Conservation (phyloP, 2,888 invertebrate genomes). For the Tetranychus truncatus region DNA sequence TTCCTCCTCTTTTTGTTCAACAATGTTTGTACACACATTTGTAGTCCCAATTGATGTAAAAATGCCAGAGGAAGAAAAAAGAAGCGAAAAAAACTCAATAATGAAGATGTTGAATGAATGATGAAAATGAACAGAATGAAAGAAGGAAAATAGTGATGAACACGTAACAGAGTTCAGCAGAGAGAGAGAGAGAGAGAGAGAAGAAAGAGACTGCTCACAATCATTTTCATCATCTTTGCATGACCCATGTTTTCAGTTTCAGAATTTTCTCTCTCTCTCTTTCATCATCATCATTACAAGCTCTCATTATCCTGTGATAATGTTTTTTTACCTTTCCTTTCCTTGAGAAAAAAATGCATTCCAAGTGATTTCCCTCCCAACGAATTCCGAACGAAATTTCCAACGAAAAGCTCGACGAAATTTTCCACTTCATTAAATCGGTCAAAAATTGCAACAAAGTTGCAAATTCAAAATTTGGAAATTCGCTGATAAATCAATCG, state of each 20-base stretch:
- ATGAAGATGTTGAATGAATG: no score
- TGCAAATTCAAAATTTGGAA: no score
- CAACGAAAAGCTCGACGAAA: no score
- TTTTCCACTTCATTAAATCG: no score
- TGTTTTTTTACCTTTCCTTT: neutral
- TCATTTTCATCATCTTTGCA: neutral
- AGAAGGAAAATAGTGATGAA: no score
- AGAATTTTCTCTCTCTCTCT: conserved; percentile 9
- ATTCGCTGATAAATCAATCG: no score
- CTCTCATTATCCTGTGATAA: neutral
- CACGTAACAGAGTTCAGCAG: no score
- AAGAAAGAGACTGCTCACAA: neutral
- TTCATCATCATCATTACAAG: neutral
- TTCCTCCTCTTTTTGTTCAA: neutral
- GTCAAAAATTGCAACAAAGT: no score
- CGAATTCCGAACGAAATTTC: no score
- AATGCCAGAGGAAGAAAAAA: neutral
- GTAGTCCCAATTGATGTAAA: neutral
- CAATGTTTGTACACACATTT: neutral
- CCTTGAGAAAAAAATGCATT: neutral
- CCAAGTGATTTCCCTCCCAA: no score
- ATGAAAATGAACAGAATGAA: no score
- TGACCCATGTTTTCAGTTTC: neutral
- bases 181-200: neutral
- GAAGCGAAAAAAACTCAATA: no score